Conservation (phyloP, 2,113 vertebrate genomes). For the Oceanites oceanicus region DNA sequence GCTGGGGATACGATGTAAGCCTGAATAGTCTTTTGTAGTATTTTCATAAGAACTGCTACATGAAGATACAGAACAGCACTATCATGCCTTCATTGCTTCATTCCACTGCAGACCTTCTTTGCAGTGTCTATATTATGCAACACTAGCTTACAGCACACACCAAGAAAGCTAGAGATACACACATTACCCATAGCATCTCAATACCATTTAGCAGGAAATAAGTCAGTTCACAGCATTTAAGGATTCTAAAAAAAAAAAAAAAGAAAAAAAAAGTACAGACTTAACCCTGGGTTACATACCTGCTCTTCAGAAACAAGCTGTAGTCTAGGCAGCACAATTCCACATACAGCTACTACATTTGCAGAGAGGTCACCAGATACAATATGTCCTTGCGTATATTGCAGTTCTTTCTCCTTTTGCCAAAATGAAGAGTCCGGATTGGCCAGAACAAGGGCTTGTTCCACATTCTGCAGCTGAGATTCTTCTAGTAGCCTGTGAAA, state of each 20-base stretch:
- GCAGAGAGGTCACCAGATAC: constrained; percentile 85
- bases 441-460: constrained; percentile 86
- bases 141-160: background rate
- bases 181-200: background rate
- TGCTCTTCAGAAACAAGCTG: constrained; percentile 59
- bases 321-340: constrained; percentile 84
- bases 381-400: constrained; percentile 79
- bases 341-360: constrained; percentile 87
- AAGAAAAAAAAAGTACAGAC: background rate
- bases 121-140: background rate
- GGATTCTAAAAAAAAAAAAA: background rate
- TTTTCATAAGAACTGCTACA: background rate
- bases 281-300: constrained; percentile 62
- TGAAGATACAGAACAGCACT: background rate
- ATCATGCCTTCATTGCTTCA: background rate
- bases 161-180: background rate
- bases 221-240: background rate
- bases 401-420: constrained; percentile 79
- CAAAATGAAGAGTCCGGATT: constrained; percentile 83
- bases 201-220: background rate
- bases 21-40: background rate
- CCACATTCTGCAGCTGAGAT: constrained; percentile 82
- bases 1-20: background rate
- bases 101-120: background rate
- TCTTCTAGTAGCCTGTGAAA: constrained; percentile 87